Conservation (phyloP, 2,113 vertebrate species). For the Pygoscelis adeliae region DNA sequence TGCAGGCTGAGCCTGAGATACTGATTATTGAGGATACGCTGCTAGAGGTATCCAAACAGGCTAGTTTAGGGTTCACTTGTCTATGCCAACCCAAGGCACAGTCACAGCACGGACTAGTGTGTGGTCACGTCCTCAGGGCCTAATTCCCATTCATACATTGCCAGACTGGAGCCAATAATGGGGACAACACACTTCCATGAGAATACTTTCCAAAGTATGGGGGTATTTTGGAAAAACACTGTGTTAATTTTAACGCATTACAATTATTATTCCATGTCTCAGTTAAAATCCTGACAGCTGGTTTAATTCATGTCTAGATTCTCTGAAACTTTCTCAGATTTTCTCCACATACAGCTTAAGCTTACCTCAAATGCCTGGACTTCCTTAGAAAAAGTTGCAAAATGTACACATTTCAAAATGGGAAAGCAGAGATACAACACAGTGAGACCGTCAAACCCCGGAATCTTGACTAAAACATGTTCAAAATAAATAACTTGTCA, state of each 20-base stretch:
- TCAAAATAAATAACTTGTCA: constrained; percentile 64
- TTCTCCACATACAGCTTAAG: neutral
- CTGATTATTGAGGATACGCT: neutral
- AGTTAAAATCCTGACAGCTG: neutral
- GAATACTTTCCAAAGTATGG: neutral
- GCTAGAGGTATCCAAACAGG: neutral
- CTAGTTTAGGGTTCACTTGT: neutral
- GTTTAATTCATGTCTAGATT: neutral
- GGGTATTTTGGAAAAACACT: neutral
- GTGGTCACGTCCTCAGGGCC: neutral
- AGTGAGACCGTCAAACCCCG: neutral
- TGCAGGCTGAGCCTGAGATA: neutral
- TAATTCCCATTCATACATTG: neutral
- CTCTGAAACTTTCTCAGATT: neutral
- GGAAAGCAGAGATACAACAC: neutral
- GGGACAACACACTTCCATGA: neutral
- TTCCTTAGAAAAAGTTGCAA: neutral
- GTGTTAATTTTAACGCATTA: neutral
- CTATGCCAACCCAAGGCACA: neutral
- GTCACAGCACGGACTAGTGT: neutral
- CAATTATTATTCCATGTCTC: neutral
- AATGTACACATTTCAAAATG: constrained; percentile 28
- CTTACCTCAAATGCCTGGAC: neutral
- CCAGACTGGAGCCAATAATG: neutral
- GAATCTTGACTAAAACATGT: constrained; percentile 1